Evolutionary conservation across 2,888 invertebrate species (phyloP), one percentile per base, ranked within the genome.

Genomic region (Choreutis nemorana): DNA sequence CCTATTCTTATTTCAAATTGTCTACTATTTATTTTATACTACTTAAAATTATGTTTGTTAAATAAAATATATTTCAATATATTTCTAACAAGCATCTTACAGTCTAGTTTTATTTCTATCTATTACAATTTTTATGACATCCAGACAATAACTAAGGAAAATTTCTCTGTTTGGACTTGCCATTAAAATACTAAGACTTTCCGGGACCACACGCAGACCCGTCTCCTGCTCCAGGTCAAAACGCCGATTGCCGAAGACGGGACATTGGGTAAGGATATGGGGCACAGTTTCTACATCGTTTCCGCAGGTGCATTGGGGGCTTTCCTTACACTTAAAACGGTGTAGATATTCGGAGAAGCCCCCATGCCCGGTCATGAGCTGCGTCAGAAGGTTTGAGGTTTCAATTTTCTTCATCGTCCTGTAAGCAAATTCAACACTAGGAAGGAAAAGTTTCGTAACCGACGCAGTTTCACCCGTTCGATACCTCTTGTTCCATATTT

Each of bases 321-420:
- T 15, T 9, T 31, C 31, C 22, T 21, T 21, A 5, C 14, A n/a
- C 14, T 27, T 27, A 10, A 31, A 31, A 11, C 31, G 20, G 9
- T 31, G 21, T 3, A 31, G 22, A 23, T 31, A 31, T 15, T 21
- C 23, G 8, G 23, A 12, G 10, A 23, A 26, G 10, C 31, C 31
- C 3, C 26, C 31, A n/a, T 31, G 31, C 9, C 31, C 31, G 7
- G 26, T 31, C 14, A 21, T 11, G 6, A 31, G 7, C 21, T 31
- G 31, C 2, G 31, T 31, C n/a, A 10, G 3, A 2, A 11, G 9
- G 16, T 18, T 7, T 8, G n/a, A 11, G 8, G 9, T 5, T 11
- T 7, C 10, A 2, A 27, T 3, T 12, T 14, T n/a, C 4, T 15
- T 3, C 3, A 26, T 18, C 8, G 8, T 18, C 18, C 5, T 6